A percentile compares a stretch with the other conserved stretches of the same genome.
Conservation (phyloP, 2,888 invertebrate genomes). For the Polietes domitor region DNA sequence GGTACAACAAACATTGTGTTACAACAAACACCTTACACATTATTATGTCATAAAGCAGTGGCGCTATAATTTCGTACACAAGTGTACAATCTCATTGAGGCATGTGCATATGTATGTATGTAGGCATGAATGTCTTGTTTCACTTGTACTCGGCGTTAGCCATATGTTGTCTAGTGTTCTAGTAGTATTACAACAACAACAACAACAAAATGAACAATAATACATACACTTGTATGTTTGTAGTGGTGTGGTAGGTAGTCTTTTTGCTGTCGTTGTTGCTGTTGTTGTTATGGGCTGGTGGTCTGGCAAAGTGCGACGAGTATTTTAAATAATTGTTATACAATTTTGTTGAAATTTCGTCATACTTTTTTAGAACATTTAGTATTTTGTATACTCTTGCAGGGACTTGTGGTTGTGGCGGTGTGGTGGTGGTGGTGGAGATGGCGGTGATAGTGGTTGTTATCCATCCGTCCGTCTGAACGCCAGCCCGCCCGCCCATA, state of each 20-base stretch:
- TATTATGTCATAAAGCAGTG: no score
- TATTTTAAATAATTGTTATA: conserved; percentile 58
- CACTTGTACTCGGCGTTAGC: conserved; percentile 1
- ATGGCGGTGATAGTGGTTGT: background rate
- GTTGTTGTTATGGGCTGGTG: conserved; percentile 16
- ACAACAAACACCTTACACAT: no score
- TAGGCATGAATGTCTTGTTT: background rate
- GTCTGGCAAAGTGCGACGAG: conserved; percentile 23
- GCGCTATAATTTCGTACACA: no score
- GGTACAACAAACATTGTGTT: no score
- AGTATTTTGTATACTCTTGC: background rate
- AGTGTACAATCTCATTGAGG: no score
- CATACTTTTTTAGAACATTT: conserved; percentile 44
- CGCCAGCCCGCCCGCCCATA: background rate
- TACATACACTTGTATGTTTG: background rate
- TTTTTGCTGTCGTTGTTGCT: conserved; percentile 16
- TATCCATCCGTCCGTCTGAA: background rate
- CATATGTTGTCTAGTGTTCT: background rate
- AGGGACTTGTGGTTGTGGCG: background rate
- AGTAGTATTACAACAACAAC: background rate
- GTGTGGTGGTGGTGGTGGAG: background rate
- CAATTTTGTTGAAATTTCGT: conserved; percentile 63
- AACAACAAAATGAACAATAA: no score
- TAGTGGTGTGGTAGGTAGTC: background rate
- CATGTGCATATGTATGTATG: no score